Percentiles rank a stretch among this genome's conserved stretches.
Evolutionary conservation across 2,797 vertebrate genomes (phyloP).

Genomic region (Mus caroli): DNA sequence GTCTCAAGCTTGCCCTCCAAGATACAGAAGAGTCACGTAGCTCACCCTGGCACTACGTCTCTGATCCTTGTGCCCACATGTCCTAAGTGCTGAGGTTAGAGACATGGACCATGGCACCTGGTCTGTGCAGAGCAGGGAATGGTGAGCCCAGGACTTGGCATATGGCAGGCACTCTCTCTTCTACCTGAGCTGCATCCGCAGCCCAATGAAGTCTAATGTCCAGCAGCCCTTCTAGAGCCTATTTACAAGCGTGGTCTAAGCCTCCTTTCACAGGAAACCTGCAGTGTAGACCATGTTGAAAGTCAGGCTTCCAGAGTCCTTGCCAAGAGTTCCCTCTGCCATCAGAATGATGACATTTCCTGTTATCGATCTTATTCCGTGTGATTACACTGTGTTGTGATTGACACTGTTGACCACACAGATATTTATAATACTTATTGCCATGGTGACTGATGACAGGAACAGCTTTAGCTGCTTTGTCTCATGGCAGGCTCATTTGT

Average conservation of each 20-base stretch:
- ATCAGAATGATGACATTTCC: no score
- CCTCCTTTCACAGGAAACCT: neutral
- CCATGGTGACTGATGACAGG: no score
- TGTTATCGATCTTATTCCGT: accelerated
- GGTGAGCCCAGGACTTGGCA: neutral
- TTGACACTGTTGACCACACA: neutral
- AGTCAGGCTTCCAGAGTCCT: neutral
- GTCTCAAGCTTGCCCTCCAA: neutral
- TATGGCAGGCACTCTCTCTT: neutral
- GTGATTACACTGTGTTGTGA: neutral
- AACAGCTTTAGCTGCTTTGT: neutral
- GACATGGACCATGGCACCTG: neutral
- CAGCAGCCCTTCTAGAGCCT: neutral
- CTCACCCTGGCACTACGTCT: neutral
- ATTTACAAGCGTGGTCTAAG: neutral
- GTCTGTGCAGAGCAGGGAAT: neutral
- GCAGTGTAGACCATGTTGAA: neutral
- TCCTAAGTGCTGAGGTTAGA: neutral
- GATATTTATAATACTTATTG: neutral
- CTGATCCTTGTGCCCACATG: no score
- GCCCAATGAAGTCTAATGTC: neutral
- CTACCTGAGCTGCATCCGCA: neutral
- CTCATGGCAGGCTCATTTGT: neutral
- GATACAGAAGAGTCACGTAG: neutral
- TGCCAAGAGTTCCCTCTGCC: neutral